These are phyloP conservation scores for Dermolepida albohirtum DNA, from an alignment of 2,888 invertebrate genomes.

Conservation along the genomic window DNA sequence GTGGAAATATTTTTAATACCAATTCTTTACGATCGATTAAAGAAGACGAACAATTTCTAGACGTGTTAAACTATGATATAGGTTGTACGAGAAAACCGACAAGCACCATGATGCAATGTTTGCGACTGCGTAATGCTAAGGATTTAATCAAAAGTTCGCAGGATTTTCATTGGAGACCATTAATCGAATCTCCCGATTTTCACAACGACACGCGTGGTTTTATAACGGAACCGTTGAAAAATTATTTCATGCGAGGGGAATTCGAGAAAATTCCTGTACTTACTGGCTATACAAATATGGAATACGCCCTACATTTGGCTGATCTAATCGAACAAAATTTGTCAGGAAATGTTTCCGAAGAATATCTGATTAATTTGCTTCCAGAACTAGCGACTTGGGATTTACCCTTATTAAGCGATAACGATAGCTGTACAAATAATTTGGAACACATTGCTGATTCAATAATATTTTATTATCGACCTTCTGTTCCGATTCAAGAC, in stretches of 20 bases:
- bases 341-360: constrained; percentile 71
- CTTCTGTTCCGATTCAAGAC: constrained; percentile 74
- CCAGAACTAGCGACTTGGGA: constrained; percentile 74
- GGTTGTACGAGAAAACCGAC: constrained; percentile 78
- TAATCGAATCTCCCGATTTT: constrained; percentile 75
- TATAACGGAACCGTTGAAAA: constrained; percentile 75
- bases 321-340: constrained; percentile 71
- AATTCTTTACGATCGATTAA: constrained; percentile 73
- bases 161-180: constrained; percentile 80
- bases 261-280: constrained; percentile 78
- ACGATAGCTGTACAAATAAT: constrained; percentile 71
- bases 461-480: constrained; percentile 81
- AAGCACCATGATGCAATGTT: constrained; percentile 75
- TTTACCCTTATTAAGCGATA: constrained; percentile 69
- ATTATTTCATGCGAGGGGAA: constrained; percentile 71
- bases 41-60: constrained; percentile 72
- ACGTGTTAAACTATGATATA: constrained; percentile 74
- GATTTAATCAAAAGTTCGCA: constrained; percentile 69
- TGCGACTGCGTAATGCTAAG: constrained; percentile 72
- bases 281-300: constrained; percentile 82
- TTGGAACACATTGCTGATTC: constrained; percentile 78
- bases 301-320: constrained; percentile 75
- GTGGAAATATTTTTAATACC: constrained; percentile 77
- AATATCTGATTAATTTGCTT: constrained; percentile 69
- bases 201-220: constrained; percentile 76